Percentiles rank a stretch among this genome's conserved stretches.
These are phyloP conservation scores for Oncorhynchus mykiss DNA, from an alignment of 2,113 vertebrate species.

Conservation along the genomic window DNA sequence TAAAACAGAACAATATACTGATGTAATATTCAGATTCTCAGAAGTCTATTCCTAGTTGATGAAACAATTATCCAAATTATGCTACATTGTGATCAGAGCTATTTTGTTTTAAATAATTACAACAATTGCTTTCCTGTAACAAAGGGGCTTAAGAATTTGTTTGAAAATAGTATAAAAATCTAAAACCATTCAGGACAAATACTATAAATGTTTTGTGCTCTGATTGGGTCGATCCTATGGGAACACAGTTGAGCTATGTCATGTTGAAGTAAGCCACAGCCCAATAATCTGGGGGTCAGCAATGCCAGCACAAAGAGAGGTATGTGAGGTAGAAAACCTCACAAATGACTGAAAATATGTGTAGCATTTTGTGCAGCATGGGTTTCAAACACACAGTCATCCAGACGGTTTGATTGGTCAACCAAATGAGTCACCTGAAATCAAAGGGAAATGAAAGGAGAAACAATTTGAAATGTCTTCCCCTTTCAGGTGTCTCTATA, in stretches of 20 bases:
- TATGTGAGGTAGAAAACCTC: slow-evolving; percentile 52
- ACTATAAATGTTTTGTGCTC: neutral
- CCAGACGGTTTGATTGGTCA: slow-evolving; percentile 74
- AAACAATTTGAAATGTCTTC: slow-evolving; percentile 76
- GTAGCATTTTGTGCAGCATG: slow-evolving; percentile 64
- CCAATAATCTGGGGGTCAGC: slow-evolving; percentile 60
- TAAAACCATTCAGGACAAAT: neutral
- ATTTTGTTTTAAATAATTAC: too few species aligned
- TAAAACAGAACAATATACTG: too few species aligned
- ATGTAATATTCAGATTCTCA: too few species aligned
- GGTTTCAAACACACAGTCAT: slow-evolving; percentile 66
- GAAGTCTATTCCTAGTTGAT: too few species aligned
- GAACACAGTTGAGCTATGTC: slow-evolving; percentile 50
- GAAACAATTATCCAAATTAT: too few species aligned
- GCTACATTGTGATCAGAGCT: too few species aligned
- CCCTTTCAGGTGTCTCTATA: slow-evolving; percentile 70
- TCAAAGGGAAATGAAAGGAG: slow-evolving; percentile 75
- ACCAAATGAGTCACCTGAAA: slow-evolving; percentile 73
- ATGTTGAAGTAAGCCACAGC: slow-evolving; percentile 47
- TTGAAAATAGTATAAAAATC: neutral
- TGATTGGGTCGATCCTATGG: slow-evolving; percentile 7
- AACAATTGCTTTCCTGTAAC: too few species aligned
- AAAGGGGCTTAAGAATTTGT: too few species aligned
- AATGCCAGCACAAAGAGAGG: slow-evolving; percentile 62
- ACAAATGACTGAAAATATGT: slow-evolving; percentile 74